phyloP scores from a whole-genome alignment of 2,797 vertebrate species.

The Epinephelus coioides region DNA sequence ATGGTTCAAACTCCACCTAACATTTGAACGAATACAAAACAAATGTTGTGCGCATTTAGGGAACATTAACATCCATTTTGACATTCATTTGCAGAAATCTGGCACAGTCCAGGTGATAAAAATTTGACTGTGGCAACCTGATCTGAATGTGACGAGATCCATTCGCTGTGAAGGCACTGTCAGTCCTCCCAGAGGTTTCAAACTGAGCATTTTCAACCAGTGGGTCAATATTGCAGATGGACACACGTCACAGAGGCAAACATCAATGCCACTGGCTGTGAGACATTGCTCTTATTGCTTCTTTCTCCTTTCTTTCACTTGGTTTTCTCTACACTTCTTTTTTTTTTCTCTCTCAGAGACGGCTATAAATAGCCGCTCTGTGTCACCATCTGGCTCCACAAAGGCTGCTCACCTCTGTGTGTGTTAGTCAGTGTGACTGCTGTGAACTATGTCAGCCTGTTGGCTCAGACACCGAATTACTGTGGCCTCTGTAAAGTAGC shows the following conservation, averaged over 20 bases:
- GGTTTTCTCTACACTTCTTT: conserved; percentile 48
- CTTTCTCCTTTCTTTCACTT: conserved; percentile 33
- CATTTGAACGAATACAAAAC: conserved; percentile 34
- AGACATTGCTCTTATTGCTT: conserved; percentile 47
- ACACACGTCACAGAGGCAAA: conserved; percentile 41
- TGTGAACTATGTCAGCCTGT: conserved; percentile 71
- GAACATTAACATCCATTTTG: conserved; percentile 3
- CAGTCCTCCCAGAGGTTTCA: conserved; percentile 33
- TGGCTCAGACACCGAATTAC: conserved; percentile 62
- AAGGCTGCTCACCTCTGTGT: conserved; percentile 75
- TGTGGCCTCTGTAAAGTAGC: conserved; percentile 66
- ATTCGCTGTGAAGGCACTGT: conserved; percentile 20
- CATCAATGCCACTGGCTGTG: conserved; percentile 47
- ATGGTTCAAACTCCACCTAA: conserved; percentile 18
- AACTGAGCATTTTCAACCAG: conserved; percentile 37
- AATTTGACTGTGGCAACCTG: conserved; percentile 4
- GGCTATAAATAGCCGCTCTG: conserved; percentile 72
- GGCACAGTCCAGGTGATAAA: neutral
- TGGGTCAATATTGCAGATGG: conserved; percentile 50
- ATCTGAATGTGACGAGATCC: conserved; percentile 22
- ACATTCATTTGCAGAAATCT: neutral
- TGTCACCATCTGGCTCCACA: conserved; percentile 79
- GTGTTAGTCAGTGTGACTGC: conserved; percentile 66
- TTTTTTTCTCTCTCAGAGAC: conserved; percentile 16
- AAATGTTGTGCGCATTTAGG: conserved; percentile 7